Evolutionary conservation across 2,113 vertebrate genomes (phyloP).

Genomic region (Struthio camelus): DNA sequence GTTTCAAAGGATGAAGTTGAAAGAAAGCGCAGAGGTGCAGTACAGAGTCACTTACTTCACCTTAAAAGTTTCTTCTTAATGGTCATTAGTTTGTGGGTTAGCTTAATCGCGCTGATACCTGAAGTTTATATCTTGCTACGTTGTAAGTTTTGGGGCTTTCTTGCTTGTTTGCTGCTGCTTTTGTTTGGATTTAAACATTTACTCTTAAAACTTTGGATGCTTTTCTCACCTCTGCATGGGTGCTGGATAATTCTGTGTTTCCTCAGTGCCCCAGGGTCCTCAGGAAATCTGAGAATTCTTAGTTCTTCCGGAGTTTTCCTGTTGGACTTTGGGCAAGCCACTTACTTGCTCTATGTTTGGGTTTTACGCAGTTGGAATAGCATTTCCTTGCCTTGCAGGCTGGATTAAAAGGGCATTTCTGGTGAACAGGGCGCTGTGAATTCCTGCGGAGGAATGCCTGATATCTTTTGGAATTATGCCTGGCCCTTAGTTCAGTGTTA

Average conservation of each 20-base stretch:
- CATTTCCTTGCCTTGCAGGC: neutral
- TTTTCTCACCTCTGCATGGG: neutral
- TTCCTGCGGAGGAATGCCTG: neutral
- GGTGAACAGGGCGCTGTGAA: neutral
- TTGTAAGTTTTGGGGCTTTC: too few relatives aligned
- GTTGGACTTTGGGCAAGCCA: neutral
- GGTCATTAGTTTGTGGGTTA: too few relatives aligned
- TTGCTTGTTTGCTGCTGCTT: neutral
- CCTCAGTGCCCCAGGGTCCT: neutral
- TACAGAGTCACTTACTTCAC: too few relatives aligned
- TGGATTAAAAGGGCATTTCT: neutral
- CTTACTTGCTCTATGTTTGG: neutral
- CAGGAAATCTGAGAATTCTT: neutral
- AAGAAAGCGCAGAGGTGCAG: too few relatives aligned
- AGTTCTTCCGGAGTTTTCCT: neutral
- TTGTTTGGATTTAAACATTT: neutral
- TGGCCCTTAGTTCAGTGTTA: neutral
- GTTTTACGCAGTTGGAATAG: neutral
- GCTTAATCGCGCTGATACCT: too few relatives aligned
- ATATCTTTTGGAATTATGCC: neutral
- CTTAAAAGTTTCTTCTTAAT: too few relatives aligned
- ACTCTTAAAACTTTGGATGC: neutral
- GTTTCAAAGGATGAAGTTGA: neutral
- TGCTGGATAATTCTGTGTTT: neutral
- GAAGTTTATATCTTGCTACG: too few relatives aligned